A percentile compares a stretch with the other conserved stretches of the same genome.
Conservation (phyloP, 2,113 vertebrate genomes). For the Amblyopsis rosae region DNA sequence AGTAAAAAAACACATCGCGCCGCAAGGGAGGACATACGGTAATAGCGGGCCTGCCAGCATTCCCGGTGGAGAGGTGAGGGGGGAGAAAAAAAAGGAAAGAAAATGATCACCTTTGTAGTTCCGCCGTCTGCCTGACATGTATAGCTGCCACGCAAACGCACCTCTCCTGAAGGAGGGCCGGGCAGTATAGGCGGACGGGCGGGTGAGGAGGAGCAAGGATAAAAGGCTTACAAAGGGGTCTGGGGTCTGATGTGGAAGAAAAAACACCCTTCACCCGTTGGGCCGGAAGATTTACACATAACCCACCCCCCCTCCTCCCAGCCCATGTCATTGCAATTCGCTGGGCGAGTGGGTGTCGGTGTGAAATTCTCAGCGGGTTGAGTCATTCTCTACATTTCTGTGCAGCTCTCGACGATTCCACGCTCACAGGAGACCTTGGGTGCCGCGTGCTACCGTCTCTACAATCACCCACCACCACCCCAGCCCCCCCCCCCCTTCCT, state of each 20-base stretch:
- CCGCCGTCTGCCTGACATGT: conserved; percentile 57
- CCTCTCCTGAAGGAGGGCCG: conserved; percentile 57
- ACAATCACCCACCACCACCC: not conserved
- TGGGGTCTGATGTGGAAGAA: conserved; percentile 62
- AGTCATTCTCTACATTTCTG: conserved; percentile 57
- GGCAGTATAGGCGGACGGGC: conserved; percentile 51
- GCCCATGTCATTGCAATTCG: too few species aligned
- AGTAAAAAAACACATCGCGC: conserved; percentile 50
- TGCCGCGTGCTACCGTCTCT: conserved; percentile 67
- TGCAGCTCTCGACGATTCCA: conserved; percentile 46
- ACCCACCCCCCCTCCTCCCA: not conserved
- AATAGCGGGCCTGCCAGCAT: conserved; percentile 53
- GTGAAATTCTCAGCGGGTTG: conserved; percentile 64
- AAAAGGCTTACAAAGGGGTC: conserved; percentile 61
- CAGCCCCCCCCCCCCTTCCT: conserved; percentile 40
- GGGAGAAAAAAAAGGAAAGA: too few species aligned
- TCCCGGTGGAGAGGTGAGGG: conserved; percentile 63
- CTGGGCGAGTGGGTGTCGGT: too few species aligned
- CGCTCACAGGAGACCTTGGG: conserved; percentile 60
- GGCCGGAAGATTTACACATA: conserved; percentile 69
- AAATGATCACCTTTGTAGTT: conserved; percentile 55
- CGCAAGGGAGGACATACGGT: conserved; percentile 52
- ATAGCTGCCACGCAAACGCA: conserved; percentile 65
- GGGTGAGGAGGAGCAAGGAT: conserved; percentile 62
- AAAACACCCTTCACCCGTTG: conserved; percentile 56